Evolutionary conservation across 1,140 invertebrate species (phyloP), one percentile per base, ranked within the genome.

Genomic region (Procambarus virginalis): DNA sequence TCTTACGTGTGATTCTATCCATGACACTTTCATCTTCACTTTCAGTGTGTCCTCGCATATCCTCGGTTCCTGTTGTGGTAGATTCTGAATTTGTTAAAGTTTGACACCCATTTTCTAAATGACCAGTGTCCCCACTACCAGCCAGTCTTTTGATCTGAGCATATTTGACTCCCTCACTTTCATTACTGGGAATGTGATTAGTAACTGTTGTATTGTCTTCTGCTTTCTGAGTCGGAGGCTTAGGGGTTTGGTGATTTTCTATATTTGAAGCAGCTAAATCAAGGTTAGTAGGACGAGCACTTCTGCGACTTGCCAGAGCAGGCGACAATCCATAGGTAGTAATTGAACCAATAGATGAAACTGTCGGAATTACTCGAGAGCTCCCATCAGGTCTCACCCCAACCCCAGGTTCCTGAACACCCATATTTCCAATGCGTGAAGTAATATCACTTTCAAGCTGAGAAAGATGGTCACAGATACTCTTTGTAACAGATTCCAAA

Each of bases 1-100:
- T 98, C 93, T 97, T 97, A 34, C 97, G 95, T 92, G 97, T 95
- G 90, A 98, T 98, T 91, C 97, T 95, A 92, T 98, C 97, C 58
- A 96, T 96, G 14, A 98, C 96, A 58, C 96, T 96, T 93, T 97
- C 97, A 94, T 95, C 80, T 94, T 95, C 73, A 95, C 48, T 78
- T 22, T 89, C 87, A 80, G 84, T 92, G n/a, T 75, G n/a, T 3
- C 79, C 82, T 70, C 80, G n/a, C 45, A 20, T 58, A 14, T 84
- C 80, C n/a, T 89, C 87, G 51, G 12, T 48, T 48, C 70, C 48
- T 55, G 70, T 75, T 49, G 64, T 64, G 78, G 80, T 46, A 77
- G 81, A 60, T 48, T 49, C 84, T 73, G 85, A 51, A 22, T 78
- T 45, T 51, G 80, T 79, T 81, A 75, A 80, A 20, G 84, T 64